These are phyloP conservation scores for Arnoldichthys spilopterus DNA, from an alignment of 2,797 vertebrate genomes.

Conservation along the genomic window DNA sequence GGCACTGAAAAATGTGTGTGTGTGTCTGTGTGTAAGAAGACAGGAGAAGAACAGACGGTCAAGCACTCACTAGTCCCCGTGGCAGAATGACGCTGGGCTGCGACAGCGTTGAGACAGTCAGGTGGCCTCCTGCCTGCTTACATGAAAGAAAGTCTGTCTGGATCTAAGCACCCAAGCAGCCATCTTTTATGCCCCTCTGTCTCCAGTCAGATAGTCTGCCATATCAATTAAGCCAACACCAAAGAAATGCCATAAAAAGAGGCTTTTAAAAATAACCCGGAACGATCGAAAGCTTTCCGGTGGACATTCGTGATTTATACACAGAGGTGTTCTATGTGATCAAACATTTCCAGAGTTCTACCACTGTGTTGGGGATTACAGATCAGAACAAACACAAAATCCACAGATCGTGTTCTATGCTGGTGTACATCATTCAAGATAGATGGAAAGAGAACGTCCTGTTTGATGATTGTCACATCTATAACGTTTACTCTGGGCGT, in stretches of 20 bases:
- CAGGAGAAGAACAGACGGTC: slow-evolving; percentile 31
- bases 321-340: background rate
- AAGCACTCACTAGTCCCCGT: slow-evolving; percentile 34
- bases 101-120: slow-evolving; percentile 23
- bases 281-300: slow-evolving; percentile 17
- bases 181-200: slow-evolving; percentile 43
- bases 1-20: background rate
- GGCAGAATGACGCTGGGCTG: slow-evolving; percentile 13
- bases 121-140: slow-evolving; percentile 22
- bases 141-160: slow-evolving; percentile 50
- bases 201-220: slow-evolving; percentile 38
- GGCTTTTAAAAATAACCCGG: slow-evolving; percentile 14
- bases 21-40: background rate
- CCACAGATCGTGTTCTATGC: background rate
- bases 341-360: background rate
- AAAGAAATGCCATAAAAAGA: slow-evolving; percentile 24
- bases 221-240: slow-evolving; percentile 42
- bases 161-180: slow-evolving; percentile 28
- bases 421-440: background rate
- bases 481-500: background rate
- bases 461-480: slow-evolving; percentile 7
- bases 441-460: background rate
- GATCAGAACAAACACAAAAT: background rate
- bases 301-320: slow-evolving; percentile 7
- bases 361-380: background rate